Evolutionary conservation across 2,888 invertebrate genomes (phyloP).

Genomic region (Tinea pellionella): DNA sequence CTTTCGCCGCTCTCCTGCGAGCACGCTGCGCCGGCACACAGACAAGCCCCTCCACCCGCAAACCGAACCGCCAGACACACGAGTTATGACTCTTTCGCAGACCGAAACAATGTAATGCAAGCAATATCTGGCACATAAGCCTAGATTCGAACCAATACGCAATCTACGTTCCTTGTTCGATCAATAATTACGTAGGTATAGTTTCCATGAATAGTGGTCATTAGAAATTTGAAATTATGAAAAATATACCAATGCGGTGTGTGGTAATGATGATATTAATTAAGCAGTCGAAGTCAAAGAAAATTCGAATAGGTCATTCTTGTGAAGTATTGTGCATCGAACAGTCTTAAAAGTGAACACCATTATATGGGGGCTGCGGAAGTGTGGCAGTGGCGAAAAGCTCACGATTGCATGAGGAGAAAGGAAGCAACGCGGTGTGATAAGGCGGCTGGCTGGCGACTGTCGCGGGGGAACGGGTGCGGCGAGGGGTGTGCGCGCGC

Average conservation of each 20-base stretch:
- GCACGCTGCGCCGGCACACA: conserved; percentile 33
- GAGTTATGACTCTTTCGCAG: conserved; percentile 12
- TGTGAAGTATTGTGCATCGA: background rate
- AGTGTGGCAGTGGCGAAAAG: conserved; percentile 66
- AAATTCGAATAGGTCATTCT: too few species aligned
- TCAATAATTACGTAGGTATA: too few species aligned
- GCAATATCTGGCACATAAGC: background rate
- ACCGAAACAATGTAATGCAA: background rate
- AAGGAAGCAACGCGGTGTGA: conserved; percentile 51
- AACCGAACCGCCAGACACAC: conserved; percentile 19
- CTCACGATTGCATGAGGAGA: conserved; percentile 67
- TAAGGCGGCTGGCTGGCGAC: conserved; percentile 33
- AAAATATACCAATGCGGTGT: too few species aligned
- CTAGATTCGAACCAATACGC: too few species aligned
- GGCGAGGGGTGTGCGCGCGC: conserved; percentile 46
- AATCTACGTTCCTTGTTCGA: too few species aligned
- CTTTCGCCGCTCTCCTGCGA: conserved; percentile 38
- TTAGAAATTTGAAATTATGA: too few species aligned
- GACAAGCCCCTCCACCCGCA: conserved; percentile 23
- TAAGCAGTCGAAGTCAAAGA: too few species aligned
- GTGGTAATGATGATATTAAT: too few species aligned
- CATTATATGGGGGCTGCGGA: conserved; percentile 39
- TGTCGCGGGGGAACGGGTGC: conserved; percentile 24
- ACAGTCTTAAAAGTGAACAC: conserved; percentile 47
- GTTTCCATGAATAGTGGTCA: too few species aligned